Evolutionary conservation across 2,113 vertebrate species (phyloP), one percentile per base, ranked within the genome.

Genomic region (Bubo blakistoni): DNA sequence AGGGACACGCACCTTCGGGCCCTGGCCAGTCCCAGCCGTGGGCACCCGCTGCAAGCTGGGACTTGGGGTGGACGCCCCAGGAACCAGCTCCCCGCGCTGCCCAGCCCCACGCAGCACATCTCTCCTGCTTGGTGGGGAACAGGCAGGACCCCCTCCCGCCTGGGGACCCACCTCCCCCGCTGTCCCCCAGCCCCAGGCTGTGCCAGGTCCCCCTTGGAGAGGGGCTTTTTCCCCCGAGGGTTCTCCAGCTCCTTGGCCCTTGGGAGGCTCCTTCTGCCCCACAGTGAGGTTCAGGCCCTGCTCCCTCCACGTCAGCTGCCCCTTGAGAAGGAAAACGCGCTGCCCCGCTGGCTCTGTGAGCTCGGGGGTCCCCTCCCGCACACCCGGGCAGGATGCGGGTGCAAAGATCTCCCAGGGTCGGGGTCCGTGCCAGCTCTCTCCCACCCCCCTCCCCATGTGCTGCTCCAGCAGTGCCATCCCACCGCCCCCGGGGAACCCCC

Each of bases 251-350:
- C n/a, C 32, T 46, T 7, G 15, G 16, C 46, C 42, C 46, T 49
- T 2, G 63, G 40, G 46, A 66, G 24, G 46, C 16, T 61, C 34
- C 30, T 19, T 15, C 32, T 61, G 79, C 51, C 25, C 19, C 4
- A 0, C 0, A 0, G 11, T 1, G 0, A 17, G 22, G 30, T 16
- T 7, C 10, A 36, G 51, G 11, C 58, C 57, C 42, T 2, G 16
- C 38, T 46, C 36, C 46, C 70, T 10, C 34, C 0, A 1, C 4
- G 1, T 12, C 63, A 24, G 36, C 36, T 13, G 55, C 55, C 13
- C 73, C 42, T 17, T 3, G 46, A n/a, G 59, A n/a, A 78, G n/a
- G 30, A 36, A 69, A 73, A 13, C 46, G 7, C 24, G 3, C 6
- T 2, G n/a, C 29, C 4, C 10, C 0, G 5, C 25, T 29, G 58